Base-by-base conservation (phyloP, 2,888 invertebrate genomes). In the Cosmopolites sordidus region DNA sequence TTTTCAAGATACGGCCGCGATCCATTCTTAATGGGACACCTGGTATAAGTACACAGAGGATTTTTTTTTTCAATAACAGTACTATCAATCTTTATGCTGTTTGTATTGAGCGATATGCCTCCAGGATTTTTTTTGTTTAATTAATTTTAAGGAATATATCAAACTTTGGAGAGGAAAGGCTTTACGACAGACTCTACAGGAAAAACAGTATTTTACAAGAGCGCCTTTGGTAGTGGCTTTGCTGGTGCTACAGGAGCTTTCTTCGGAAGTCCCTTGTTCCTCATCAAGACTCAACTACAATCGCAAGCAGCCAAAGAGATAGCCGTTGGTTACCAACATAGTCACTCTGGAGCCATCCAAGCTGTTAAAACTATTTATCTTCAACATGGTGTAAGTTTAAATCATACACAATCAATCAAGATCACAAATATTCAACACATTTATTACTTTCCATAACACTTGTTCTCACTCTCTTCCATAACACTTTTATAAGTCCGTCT, bases 281-380 rank as follows among this genome's bases (percentile, higher is more conserved):
- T 91, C 68, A 78, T 93, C n/a, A 94, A 93, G 76, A 92, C 90
- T 1, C 92, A 92, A 66, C 78, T 93, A 48, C 93, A 93, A 69
- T 81, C 91, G 0, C 80, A 83, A 58, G 82, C 89, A 1, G 81
- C 81, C 37, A 78, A 81, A 8, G 77, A 80, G 42, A 89, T 92
- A 62, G 92, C 92, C 9, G 93, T 93, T 1, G 94, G 93, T 0
- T 79, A 84, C 67, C 93, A 93, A 68, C 90, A 92, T 71, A 73
- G 77, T 6, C 89, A 92, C 70, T 74, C 69, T 59, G 83, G 87
- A 2, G 77, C 78, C 62, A 39, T 75, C 8, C 71, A 76, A 44
- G 83, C 80, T 0, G 66, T 82, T 42, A 62, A 62, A 17, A 74
- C 69, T 14, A 82, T 83, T 53, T 80, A 79, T 64, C 73, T 51